Evolutionary conservation across 2,113 vertebrate genomes (phyloP).

Genomic region (Oceanites oceanicus): DNA sequence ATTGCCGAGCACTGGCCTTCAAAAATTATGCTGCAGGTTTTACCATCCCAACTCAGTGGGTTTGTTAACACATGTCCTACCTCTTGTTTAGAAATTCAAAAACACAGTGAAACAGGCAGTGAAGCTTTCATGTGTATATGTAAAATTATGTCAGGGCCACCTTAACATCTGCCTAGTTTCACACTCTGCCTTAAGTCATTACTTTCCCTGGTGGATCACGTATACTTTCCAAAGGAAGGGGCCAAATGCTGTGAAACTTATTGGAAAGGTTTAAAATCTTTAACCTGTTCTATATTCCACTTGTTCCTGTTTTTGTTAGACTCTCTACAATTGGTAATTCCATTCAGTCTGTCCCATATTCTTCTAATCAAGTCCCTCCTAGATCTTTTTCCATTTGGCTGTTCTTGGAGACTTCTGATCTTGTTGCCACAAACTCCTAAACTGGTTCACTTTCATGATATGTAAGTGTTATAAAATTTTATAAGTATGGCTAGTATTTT

Average conservation of each 20-base stretch:
- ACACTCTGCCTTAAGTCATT: neutral
- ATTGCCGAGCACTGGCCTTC: neutral
- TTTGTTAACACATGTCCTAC: neutral
- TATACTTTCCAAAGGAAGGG: slow-evolving; percentile 17
- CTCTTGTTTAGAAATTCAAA: neutral
- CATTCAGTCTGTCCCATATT: neutral
- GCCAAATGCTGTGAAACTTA: slow-evolving; percentile 38
- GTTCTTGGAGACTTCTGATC: neutral
- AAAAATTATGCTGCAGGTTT: neutral
- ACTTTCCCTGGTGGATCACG: neutral
- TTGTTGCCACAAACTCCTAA: neutral
- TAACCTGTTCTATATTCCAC: slow-evolving; percentile 12
- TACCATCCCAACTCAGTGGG: neutral
- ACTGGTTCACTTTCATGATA: neutral
- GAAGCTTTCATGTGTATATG: neutral
- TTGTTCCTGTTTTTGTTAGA: slow-evolving; percentile 15
- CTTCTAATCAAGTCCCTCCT: neutral
- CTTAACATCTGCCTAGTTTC: neutral
- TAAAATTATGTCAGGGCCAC: neutral
- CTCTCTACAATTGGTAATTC: slow-evolving; percentile 16
- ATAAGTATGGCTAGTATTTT: neutral
- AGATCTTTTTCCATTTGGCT: slow-evolving; percentile 30
- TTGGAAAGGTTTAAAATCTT: slow-evolving; percentile 14
- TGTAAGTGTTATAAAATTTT: neutral
- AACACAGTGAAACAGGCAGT: neutral